A percentile compares a stretch with the other conserved stretches of the same genome.
Evolutionary conservation across 92 coral and sea anemone species (phyloP).

Genomic region (Galaxea fascicularis): DNA sequence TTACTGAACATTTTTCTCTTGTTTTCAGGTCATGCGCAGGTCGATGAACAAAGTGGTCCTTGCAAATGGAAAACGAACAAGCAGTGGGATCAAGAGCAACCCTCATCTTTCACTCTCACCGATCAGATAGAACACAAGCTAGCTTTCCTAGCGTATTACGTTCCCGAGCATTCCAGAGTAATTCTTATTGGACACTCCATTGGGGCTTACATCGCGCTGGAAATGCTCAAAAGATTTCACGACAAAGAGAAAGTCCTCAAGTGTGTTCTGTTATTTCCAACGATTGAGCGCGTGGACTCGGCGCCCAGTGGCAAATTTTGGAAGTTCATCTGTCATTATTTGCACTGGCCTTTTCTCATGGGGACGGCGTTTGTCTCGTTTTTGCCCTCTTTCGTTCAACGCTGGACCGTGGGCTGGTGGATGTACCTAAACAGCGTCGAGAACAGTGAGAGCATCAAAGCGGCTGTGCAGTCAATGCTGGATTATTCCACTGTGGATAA

Average conservation of each 20-base stretch:
- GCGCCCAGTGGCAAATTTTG: conserved; percentile 97
- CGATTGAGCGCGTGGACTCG: conserved; percentile 90
- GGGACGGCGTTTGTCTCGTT: conserved; percentile 81
- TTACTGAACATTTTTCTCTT: background rate
- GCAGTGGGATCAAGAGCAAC: conserved; percentile 59
- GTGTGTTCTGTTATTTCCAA: conserved; percentile 92
- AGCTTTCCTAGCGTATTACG: conserved; percentile 85
- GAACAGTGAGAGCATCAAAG: conserved; percentile 68
- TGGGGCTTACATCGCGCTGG: conserved; percentile 88
- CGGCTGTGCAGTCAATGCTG: conserved; percentile 79
- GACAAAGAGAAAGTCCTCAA: conserved; percentile 80
- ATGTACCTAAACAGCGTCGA: conserved; percentile 81
- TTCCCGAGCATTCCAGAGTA: conserved; percentile 76
- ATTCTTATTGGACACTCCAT: conserved; percentile 92
- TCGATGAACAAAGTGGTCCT: conserved; percentile 69
- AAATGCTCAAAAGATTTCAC: conserved; percentile 90
- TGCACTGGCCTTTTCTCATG: conserved; percentile 92
- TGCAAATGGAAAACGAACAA: conserved; percentile 59
- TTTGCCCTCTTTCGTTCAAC: conserved; percentile 78
- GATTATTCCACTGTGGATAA: conserved; percentile 81
- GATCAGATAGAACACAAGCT: conserved; percentile 97
- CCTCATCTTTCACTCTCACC: conserved; percentile 63
- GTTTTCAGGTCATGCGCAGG: conserved; percentile 64
- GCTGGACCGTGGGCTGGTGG: conserved; percentile 92
- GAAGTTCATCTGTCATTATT: conserved; percentile 82